Evolutionary conservation across 2,113 vertebrate species (phyloP).

Genomic region (Sporophila hypoxantha): DNA sequence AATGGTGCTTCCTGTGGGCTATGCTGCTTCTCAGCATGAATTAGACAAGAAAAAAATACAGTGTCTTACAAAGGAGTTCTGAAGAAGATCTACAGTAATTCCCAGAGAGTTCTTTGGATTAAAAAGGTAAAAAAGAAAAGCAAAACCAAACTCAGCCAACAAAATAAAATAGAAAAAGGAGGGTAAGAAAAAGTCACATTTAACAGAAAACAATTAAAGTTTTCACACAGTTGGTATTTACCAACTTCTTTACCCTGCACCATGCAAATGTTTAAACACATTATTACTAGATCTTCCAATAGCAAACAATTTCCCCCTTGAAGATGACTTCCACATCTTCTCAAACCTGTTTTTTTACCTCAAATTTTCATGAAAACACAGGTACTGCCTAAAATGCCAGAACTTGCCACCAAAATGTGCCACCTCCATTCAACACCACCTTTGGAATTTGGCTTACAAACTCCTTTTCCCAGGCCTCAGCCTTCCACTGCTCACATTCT

Average conservation of each 20-base stretch:
- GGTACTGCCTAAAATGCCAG: neutral
- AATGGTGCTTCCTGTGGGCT: neutral
- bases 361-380: neutral
- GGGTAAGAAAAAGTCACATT: neutral
- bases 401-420: neutral
- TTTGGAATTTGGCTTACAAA: neutral
- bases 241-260: neutral
- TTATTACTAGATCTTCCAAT: neutral
- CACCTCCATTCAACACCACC: accelerated
- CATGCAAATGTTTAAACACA: neutral
- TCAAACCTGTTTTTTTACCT: neutral
- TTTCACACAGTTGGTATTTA: neutral
- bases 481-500: neutral
- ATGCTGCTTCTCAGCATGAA: neutral
- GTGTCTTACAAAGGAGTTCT: neutral
- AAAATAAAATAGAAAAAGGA: neutral
- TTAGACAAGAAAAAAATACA: neutral
- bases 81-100: neutral
- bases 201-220: neutral
- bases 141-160: neutral
- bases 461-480: neutral
- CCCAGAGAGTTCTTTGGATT: neutral
- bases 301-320: neutral
- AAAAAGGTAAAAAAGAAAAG: neutral
- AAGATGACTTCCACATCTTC: neutral